phyloP scores from a whole-genome alignment of 2,113 vertebrate genomes.

The Trematocara unimaculatum region DNA sequence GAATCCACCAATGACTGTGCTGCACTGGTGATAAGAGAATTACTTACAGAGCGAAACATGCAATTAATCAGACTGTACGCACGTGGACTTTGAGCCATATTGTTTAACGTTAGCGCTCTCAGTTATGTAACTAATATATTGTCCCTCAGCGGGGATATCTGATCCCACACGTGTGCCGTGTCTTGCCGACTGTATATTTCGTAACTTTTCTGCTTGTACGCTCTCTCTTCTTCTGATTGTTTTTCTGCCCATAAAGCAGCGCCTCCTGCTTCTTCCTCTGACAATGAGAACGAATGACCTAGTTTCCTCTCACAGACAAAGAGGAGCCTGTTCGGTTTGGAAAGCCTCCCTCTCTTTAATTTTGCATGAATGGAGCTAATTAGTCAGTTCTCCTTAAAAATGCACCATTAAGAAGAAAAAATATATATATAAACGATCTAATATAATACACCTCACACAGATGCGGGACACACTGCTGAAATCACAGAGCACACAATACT shows the following conservation, averaged over 20 bases:
- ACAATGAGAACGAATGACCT: conserved; percentile 4
- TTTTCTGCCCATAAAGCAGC: background rate
- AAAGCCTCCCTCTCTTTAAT: background rate
- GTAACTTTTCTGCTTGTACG: background rate
- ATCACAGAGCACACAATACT: background rate
- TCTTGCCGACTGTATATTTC: background rate
- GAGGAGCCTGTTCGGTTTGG: background rate
- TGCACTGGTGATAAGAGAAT: background rate
- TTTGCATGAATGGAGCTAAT: background rate
- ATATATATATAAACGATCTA: fast-evolving
- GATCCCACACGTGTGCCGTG: background rate
- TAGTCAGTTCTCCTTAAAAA: background rate
- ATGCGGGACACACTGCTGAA: background rate
- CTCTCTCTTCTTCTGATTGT: background rate
- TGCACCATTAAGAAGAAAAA: background rate
- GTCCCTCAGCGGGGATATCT: background rate
- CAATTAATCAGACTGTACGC: background rate
- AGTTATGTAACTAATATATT: background rate
- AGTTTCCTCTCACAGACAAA: conserved; percentile 18
- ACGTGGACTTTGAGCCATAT: background rate
- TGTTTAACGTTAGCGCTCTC: background rate
- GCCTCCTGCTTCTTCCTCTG: background rate
- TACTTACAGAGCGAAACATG: background rate
- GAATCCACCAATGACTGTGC: too few species aligned
- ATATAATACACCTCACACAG: background rate